Evolutionary conservation across 1,140 invertebrate species (phyloP).

Genomic region (Aradophagus sp.): DNA sequence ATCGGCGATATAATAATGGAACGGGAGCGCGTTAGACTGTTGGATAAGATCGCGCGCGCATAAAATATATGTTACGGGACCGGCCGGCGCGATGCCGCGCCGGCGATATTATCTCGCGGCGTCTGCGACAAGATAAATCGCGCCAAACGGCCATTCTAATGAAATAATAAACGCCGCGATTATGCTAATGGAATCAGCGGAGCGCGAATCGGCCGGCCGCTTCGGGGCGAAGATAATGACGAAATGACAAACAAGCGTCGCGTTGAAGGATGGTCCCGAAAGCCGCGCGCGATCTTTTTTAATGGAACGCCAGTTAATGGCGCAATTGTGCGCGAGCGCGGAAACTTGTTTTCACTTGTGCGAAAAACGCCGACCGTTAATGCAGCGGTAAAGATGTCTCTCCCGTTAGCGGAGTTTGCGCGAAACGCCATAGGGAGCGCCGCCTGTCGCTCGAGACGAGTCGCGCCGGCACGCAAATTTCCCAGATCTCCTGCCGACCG

Average conservation of each 20-base stretch:
- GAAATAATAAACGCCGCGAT: constrained; percentile 46
- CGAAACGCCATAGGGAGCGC: constrained; percentile 50
- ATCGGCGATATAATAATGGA: constrained; percentile 40
- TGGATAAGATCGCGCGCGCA: constrained; percentile 44
- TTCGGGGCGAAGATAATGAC: constrained; percentile 6
- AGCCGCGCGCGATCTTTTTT: constrained; percentile 70
- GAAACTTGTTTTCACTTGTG: constrained; percentile 74
- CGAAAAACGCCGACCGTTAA: constrained; percentile 76
- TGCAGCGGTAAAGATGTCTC: constrained; percentile 76
- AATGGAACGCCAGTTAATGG: constrained; percentile 73
- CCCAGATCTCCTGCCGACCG: constrained; percentile 17
- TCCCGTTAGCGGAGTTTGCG: constrained; percentile 71
- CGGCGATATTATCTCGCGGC: constrained; percentile 33
- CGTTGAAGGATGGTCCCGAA: constrained; percentile 35
- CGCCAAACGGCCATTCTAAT: constrained; percentile 30
- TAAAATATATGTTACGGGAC: constrained; percentile 52
- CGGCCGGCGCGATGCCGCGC: constrained; percentile 27
- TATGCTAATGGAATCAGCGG: constrained; percentile 36
- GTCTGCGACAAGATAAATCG: constrained; percentile 27
- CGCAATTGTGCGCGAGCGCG: constrained; percentile 66
- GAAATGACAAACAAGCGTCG: too few species aligned
- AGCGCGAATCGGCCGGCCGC: too few species aligned
- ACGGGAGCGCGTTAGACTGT: constrained; percentile 31
- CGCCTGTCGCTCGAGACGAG: constrained; percentile 27
- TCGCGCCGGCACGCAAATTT: constrained; percentile 51